Conservation (phyloP, 2,888 invertebrate genomes). For the Lithophane leautieri region DNA sequence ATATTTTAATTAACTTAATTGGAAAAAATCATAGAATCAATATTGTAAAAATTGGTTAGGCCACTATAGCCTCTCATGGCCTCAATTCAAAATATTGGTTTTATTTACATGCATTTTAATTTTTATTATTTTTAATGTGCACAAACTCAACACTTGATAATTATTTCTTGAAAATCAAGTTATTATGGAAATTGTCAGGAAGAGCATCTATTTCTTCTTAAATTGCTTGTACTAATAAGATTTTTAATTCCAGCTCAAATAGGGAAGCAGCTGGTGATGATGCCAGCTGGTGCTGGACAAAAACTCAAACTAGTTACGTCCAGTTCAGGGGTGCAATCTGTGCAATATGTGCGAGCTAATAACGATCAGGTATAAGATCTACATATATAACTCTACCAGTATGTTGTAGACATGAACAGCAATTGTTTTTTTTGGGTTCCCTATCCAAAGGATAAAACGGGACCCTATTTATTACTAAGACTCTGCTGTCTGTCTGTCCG, state of each 20-base stretch:
- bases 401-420: too few species aligned
- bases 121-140: neutral
- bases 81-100: too few species aligned
- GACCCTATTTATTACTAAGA: too few species aligned
- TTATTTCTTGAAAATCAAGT: neutral
- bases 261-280: slow-evolving; percentile 84
- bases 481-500: too few species aligned
- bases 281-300: slow-evolving; percentile 80
- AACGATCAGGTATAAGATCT: slow-evolving; percentile 73
- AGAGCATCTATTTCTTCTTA: neutral
- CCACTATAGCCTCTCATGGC: too few species aligned
- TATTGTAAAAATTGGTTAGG: too few species aligned
- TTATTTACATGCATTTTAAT: neutral
- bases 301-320: slow-evolving; percentile 82
- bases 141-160: neutral
- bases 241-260: slow-evolving; percentile 80
- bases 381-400: neutral
- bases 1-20: too few species aligned
- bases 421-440: too few species aligned
- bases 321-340: slow-evolving; percentile 62
- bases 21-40: too few species aligned
- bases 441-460: too few species aligned
- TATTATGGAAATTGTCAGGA: neutral
- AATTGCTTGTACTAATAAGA: neutral
- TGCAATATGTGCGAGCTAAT: slow-evolving; percentile 77